These are phyloP conservation scores for Corvus moneduloides DNA, from an alignment of 2,113 vertebrate species.

Conservation along the genomic window DNA sequence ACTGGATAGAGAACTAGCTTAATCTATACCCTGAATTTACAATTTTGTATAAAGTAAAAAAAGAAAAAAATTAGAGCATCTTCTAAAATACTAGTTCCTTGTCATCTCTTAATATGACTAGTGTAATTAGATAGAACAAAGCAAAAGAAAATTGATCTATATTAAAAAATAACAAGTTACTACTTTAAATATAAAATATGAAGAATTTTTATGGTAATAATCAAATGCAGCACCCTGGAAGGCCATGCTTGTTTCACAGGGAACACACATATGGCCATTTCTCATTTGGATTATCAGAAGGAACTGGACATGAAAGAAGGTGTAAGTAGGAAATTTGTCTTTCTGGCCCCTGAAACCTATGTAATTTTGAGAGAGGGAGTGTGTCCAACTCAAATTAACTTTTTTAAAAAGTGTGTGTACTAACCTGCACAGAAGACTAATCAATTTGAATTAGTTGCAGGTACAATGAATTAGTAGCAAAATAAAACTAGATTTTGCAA, in stretches of 20 bases:
- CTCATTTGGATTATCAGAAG: neutral
- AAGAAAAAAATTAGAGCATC: neutral
- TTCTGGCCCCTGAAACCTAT: neutral
- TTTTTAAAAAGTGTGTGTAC: neutral
- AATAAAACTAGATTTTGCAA: neutral
- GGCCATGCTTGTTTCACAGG: neutral
- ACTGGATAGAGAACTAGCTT: neutral
- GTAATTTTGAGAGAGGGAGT: neutral
- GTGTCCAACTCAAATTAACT: neutral
- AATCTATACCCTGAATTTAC: neutral
- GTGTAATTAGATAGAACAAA: neutral
- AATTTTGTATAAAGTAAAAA: neutral
- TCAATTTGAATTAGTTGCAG: neutral
- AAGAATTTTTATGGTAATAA: neutral
- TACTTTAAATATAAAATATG: neutral
- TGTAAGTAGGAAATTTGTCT: neutral
- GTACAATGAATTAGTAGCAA: neutral
- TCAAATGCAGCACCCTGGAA: neutral
- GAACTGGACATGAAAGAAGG: neutral
- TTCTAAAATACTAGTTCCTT: neutral
- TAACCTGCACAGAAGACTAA: neutral
- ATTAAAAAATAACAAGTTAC: neutral
- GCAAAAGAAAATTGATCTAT: neutral
- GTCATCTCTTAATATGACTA: neutral
- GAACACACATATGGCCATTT: neutral